phyloP scores from a whole-genome alignment of 2,888 invertebrate genomes.

The Geophilus truncorum region DNA sequence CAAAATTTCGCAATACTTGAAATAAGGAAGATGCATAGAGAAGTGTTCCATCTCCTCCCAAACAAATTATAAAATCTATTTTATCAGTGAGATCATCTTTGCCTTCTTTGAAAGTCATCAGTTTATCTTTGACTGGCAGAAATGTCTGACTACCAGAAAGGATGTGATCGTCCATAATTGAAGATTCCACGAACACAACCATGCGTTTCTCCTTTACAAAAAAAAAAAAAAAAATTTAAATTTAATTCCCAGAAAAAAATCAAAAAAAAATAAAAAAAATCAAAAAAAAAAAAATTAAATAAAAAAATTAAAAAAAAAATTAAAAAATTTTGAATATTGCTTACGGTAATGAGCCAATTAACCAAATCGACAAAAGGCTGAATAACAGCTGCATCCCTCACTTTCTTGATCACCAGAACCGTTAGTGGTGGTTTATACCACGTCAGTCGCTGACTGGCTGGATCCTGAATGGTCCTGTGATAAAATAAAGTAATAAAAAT shows the following conservation, averaged over 20 bases:
- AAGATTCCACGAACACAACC: conserved; percentile 91
- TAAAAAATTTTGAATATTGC: conserved; percentile 39
- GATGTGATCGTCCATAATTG: conserved; percentile 77
- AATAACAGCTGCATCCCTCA: conserved; percentile 82
- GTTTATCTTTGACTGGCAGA: conserved; percentile 67
- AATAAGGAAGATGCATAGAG: conserved; percentile 91
- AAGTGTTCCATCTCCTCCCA: conserved; percentile 95
- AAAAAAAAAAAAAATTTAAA: neutral
- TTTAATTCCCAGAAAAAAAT: too few relatives aligned
- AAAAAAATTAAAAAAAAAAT: neutral
- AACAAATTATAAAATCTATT: conserved; percentile 93
- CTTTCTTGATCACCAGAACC: conserved; percentile 95
- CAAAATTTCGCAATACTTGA: conserved; percentile 52
- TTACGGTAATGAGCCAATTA: conserved; percentile 84
- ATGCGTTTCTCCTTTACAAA: conserved; percentile 85
- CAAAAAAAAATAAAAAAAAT: neutral
- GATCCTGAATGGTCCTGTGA: conserved; percentile 93
- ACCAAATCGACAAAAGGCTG: conserved; percentile 88
- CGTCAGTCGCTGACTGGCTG: conserved; percentile 89
- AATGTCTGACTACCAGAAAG: conserved; percentile 71
- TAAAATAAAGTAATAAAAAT: neutral
- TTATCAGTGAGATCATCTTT: conserved; percentile 92
- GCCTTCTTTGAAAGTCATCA: conserved; percentile 76
- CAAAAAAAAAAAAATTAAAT: too few relatives aligned
- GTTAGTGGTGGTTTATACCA: conserved; percentile 96